Percentiles rank a stretch among this genome's conserved stretches.
Evolutionary conservation across 2,888 invertebrate species (phyloP).

Genomic region (Acanthosepion esculentum): DNA sequence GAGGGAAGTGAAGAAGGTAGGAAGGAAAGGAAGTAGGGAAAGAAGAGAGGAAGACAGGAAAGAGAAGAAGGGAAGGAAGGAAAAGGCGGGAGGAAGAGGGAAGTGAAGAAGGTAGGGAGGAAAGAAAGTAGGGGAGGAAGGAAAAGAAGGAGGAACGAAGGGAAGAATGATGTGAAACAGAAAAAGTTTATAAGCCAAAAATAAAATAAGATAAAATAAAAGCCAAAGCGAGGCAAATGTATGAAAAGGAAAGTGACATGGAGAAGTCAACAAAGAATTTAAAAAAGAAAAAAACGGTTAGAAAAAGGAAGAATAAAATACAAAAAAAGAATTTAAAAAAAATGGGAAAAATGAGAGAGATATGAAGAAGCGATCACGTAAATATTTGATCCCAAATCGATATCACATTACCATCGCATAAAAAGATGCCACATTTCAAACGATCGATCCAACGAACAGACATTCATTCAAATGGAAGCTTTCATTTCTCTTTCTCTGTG

Average conservation of each 20-base stretch:
- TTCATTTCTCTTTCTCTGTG: too few species aligned
- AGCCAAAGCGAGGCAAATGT: background rate
- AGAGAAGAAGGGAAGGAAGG: too few species aligned
- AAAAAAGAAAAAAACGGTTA: background rate
- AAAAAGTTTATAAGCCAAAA: background rate
- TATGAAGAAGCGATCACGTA: background rate
- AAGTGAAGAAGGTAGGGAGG: too few species aligned
- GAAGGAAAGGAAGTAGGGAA: too few species aligned
- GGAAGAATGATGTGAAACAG: background rate
- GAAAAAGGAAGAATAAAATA: too few species aligned
- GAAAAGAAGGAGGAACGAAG: background rate
- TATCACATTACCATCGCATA: background rate
- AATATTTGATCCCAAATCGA: background rate
- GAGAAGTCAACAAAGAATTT: background rate
- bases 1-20: too few species aligned
- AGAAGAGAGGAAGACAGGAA: too few species aligned
- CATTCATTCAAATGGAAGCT: background rate
- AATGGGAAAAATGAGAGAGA: background rate
- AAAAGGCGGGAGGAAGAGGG: too few species aligned
- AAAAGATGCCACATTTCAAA: background rate
- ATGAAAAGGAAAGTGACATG: background rate
- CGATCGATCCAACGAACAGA: background rate
- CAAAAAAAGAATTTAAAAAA: background rate
- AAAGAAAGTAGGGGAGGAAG: too few species aligned
- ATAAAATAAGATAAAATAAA: too few species aligned